These are phyloP conservation scores for Radopholus similis DNA, from an alignment of 1,140 invertebrate genomes.

Conservation along the genomic window DNA sequence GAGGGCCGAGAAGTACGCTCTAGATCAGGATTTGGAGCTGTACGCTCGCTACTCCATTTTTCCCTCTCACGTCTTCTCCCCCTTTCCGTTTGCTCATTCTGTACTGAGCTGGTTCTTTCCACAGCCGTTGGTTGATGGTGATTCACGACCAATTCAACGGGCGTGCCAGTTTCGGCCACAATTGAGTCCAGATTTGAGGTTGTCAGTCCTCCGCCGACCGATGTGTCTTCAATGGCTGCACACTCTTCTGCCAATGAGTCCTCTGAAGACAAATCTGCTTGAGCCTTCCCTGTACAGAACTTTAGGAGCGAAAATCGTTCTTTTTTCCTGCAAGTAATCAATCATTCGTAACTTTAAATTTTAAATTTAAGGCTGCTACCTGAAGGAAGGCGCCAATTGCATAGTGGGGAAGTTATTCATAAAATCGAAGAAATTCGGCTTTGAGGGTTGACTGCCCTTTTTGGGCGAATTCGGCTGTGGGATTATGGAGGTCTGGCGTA, in stretches of 20 bases:
- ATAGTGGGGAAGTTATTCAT: not conserved
- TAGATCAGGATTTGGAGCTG: not conserved
- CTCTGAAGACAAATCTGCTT: constrained; percentile 8
- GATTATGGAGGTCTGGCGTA: not conserved
- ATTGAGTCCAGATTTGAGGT: constrained; percentile 20
- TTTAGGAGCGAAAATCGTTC: constrained; percentile 10
- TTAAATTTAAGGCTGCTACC: not conserved
- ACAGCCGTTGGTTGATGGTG: not conserved
- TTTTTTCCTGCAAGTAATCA: constrained; percentile 5
- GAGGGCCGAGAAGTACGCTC: constrained; percentile 13
- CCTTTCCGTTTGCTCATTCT: not conserved
- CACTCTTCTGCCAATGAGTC: constrained; percentile 1
- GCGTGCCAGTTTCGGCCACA: constrained; percentile 1
- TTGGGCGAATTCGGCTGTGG: not conserved
- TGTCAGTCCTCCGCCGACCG: not conserved
- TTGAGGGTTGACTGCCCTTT: not conserved
- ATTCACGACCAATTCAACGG: constrained; percentile 10
- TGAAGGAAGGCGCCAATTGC: not conserved
- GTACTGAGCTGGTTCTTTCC: not conserved
- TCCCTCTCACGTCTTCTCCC: not conserved
- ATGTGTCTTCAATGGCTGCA: constrained; percentile 2
- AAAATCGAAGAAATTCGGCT: constrained; percentile 1
- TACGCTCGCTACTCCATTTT: too few relatives aligned
- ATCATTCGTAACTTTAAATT: not conserved
- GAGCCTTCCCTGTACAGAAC: constrained; percentile 1